Evolutionary conservation across 2,113 vertebrate species (phyloP).

Genomic region (Vanacampus margaritifer): DNA sequence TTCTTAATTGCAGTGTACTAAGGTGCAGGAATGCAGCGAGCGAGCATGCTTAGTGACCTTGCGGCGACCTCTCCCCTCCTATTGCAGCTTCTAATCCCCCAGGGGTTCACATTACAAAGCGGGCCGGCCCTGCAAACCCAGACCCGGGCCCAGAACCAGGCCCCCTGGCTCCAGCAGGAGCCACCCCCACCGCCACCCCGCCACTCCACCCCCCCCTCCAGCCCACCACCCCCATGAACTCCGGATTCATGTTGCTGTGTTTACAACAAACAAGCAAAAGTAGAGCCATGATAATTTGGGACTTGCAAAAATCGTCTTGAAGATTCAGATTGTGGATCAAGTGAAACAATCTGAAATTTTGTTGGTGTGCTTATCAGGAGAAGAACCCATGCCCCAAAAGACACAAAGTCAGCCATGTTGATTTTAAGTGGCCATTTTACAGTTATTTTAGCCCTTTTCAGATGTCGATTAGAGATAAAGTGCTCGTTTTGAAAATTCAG

Average conservation of each 20-base stretch:
- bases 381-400: no score
- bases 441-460: no score
- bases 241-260: neutral
- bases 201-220: neutral
- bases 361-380: no score
- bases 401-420: no score
- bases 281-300: neutral
- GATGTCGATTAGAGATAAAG: no score
- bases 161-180: slow-evolving; percentile 56
- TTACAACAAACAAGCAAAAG: neutral
- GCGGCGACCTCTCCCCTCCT: slow-evolving; percentile 74
- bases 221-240: neutral
- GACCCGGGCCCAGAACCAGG: slow-evolving; percentile 46
- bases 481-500: no score
- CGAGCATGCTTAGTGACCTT: slow-evolving; percentile 75
- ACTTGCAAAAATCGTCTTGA: neutral
- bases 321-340: neutral
- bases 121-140: slow-evolving; percentile 55
- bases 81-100: slow-evolving; percentile 75
- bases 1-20: slow-evolving; percentile 77
- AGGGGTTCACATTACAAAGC: slow-evolving; percentile 79
- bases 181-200: slow-evolving; percentile 21
- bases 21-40: slow-evolving; percentile 75
- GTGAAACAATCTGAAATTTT: no score
- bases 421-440: no score